Conservation (phyloP, 2,888 invertebrate genomes). For the Megamerina dolium region DNA sequence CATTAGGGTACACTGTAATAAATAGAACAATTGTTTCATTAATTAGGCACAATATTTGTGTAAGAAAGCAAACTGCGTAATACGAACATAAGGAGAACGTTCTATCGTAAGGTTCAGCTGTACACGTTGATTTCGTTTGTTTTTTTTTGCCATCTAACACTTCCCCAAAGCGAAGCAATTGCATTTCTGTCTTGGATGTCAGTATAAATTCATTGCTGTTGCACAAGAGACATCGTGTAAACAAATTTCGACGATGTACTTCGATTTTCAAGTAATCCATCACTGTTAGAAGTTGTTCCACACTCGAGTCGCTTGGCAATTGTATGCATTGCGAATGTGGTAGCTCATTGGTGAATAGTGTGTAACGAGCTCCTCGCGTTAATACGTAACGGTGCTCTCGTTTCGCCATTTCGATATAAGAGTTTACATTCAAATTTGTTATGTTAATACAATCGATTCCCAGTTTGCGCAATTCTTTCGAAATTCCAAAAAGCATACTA, state of each 20-base stretch:
- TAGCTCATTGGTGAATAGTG: constrained; percentile 16
- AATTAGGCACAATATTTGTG: background rate
- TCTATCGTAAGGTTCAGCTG: constrained; percentile 6
- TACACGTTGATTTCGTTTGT: constrained; percentile 1
- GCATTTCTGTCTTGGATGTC: constrained; percentile 21
- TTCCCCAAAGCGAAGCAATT: constrained; percentile 18
- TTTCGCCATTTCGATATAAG: constrained; percentile 22
- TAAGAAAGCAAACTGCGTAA: background rate
- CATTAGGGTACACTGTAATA: constrained; percentile 16
- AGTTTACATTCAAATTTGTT: constrained; percentile 13
- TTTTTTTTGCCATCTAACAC: constrained; percentile 7
- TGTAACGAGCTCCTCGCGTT: constrained; percentile 22
- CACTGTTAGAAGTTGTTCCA: constrained; percentile 22
- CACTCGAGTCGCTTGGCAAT: constrained; percentile 22
- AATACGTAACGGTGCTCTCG: constrained; percentile 22
- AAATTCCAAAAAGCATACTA: constrained; percentile 20
- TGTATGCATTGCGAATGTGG: constrained; percentile 20
- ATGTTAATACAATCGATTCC: constrained; percentile 25
- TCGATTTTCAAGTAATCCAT: constrained; percentile 21
- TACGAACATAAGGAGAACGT: constrained; percentile 16
- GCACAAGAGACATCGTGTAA: constrained; percentile 23
- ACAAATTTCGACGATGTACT: constrained; percentile 19
- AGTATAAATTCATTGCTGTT: constrained; percentile 25
- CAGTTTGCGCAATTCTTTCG: constrained; percentile 25
- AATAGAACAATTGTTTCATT: background rate